Conservation (phyloP, 1,140 invertebrate species). For the Cyclargus thomasi region DNA sequence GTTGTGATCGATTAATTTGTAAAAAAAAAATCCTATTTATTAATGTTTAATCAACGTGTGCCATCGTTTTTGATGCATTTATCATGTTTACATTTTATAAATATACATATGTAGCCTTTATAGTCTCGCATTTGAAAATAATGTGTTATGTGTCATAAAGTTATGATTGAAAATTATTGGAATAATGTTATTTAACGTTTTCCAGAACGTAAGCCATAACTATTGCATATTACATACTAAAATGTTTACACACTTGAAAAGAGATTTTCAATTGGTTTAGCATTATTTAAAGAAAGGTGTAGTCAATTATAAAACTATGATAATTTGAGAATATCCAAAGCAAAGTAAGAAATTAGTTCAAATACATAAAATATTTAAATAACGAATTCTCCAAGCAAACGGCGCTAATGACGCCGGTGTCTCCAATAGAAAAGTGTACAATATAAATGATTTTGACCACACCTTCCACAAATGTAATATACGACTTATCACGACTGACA, state of each 20-base stretch:
- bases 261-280: too few relatives aligned
- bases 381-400: too few relatives aligned
- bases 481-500: too few relatives aligned
- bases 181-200: not conserved
- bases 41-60: not conserved
- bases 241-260: not conserved
- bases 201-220: not conserved
- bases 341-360: too few relatives aligned
- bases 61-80: slow-evolving; percentile 16
- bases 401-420: too few relatives aligned
- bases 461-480: not conserved
- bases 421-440: too few relatives aligned
- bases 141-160: not conserved
- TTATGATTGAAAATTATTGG: not conserved
- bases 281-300: not conserved
- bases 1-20: slow-evolving; percentile 16
- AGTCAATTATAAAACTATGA: not conserved
- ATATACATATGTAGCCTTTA: not conserved
- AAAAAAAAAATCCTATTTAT: slow-evolving; percentile 10
- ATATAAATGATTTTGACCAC: not conserved
- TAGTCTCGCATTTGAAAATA: not conserved
- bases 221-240: not conserved
- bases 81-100: slow-evolving; percentile 17
- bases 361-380: too few relatives aligned
- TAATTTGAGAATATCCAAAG: too few relatives aligned